These are phyloP conservation scores for Protonemura montana DNA, from an alignment of 2,888 invertebrate genomes.

Conservation along the genomic window DNA sequence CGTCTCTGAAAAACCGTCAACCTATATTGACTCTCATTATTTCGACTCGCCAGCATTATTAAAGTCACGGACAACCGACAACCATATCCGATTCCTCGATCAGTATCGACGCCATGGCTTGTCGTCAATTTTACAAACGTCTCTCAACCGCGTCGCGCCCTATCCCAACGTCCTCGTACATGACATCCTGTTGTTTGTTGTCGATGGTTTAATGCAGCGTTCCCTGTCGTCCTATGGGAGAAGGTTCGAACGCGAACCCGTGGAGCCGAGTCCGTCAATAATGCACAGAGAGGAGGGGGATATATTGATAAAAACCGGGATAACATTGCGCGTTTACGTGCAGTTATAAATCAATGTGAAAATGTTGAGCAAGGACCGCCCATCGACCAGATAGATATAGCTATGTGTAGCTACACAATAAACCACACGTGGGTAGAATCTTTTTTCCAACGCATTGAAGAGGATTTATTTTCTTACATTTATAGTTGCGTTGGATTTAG, in stretches of 20 bases:
- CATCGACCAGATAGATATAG: neutral
- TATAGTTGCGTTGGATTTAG: neutral
- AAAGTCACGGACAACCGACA: neutral
- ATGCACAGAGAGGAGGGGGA: neutral
- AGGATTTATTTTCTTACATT: constrained; percentile 7
- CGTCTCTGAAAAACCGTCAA: neutral
- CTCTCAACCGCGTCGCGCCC: neutral
- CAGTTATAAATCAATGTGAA: constrained; percentile 2
- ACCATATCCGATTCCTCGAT: neutral
- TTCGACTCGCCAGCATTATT: neutral
- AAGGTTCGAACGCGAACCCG: neutral
- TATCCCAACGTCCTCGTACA: neutral
- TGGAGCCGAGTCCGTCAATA: neutral
- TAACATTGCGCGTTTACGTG: neutral
- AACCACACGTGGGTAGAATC: neutral
- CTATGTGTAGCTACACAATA: too few species aligned
- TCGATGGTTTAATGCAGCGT: neutral
- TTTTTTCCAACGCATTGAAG: neutral
- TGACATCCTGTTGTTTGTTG: constrained; percentile 3
- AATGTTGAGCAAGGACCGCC: constrained; percentile 12
- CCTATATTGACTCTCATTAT: neutral
- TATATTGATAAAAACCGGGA: neutral
- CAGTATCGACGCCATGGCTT: neutral
- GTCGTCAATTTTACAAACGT: neutral
- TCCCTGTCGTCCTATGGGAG: neutral